Percentiles rank a stretch among this genome's conserved stretches.
phyloP scores from a whole-genome alignment of 1,140 invertebrate species.

The Caerostris extrusa region DNA sequence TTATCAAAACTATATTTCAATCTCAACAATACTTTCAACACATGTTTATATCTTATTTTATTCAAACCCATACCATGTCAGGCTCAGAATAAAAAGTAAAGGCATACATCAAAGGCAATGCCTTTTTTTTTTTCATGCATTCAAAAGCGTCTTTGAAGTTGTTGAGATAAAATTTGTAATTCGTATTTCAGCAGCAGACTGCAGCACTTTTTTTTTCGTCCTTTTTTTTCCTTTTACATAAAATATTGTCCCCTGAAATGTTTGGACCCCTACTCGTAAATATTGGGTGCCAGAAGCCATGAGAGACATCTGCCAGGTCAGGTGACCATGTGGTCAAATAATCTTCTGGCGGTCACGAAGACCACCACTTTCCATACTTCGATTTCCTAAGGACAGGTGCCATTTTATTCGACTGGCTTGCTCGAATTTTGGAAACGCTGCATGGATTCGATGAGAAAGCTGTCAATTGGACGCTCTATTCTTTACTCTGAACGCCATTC shows the following conservation, averaged over 20 bases:
- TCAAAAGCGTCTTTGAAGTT: not conserved
- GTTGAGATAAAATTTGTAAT: constrained; percentile 51
- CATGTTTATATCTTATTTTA: not conserved
- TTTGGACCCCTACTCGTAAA: constrained; percentile 45
- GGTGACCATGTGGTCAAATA: constrained; percentile 66
- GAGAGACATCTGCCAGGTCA: constrained; percentile 51
- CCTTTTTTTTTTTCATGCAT: not conserved
- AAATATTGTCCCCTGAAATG: constrained; percentile 40
- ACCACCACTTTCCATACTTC: constrained; percentile 54
- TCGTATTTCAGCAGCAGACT: constrained; percentile 30
- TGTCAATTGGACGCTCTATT: constrained; percentile 18
- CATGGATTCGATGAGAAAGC: constrained; percentile 5
- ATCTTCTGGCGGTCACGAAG: constrained; percentile 54
- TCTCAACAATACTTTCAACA: not conserved
- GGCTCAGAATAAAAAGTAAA: not conserved
- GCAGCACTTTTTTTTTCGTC: not conserved
- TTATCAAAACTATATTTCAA: not conserved
- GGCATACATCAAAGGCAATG: not conserved
- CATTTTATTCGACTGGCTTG: constrained; percentile 32
- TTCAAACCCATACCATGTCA: not conserved
- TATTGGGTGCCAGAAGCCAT: constrained; percentile 64
- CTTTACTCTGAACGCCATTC: not conserved
- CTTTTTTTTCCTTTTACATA: constrained; percentile 42
- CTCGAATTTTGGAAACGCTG: constrained; percentile 52
- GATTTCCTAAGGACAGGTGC: constrained; percentile 44